Evolutionary conservation across 2,888 invertebrate species (phyloP), one percentile per base, ranked within the genome.

Genomic region (Melanophora roralis): DNA sequence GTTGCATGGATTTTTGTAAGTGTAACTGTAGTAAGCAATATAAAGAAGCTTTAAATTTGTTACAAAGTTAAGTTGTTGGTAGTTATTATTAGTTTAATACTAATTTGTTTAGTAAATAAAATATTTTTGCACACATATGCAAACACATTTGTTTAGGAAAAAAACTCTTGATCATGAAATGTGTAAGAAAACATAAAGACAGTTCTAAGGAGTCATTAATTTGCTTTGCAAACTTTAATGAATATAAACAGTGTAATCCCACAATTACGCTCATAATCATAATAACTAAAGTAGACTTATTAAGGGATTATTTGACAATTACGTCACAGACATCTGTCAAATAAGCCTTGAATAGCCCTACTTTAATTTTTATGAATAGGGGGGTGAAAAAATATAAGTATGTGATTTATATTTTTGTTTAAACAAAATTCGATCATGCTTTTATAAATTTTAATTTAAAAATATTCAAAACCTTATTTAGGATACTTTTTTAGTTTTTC

Each of bases 361-460:
- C n/a, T n/a, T n/a, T n/a, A n/a, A n/a, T n/a, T n/a, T n/a, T n/a
- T n/a, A n/a, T n/a, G n/a, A n/a, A n/a, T n/a, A n/a, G n/a, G n/a
- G n/a, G n/a, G n/a, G n/a, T n/a, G n/a, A n/a, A n/a, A n/a, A n/a
- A n/a, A n/a, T n/a, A 49, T 23, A 11, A 4, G 5, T 49, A 12
- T 49, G 11, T 23, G 6, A 2, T 0, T 6, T 16, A 7, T 5
- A 16, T 43, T 21, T 1, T 21, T 47, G 11, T 6, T 47, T 12
- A 49, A 40, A 40, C 36, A 36, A 43, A 53, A 69, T 0, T 16
- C 47, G 53, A 57, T 40, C 74, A 74, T 74, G 59, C 59, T 74
- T 68, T 45, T 27, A 68, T 34, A 23, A 51, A 43, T 9, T 40
- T 14, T 36, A 62, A 49, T 12, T 27, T 1, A 51, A 47, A 1